Base-by-base conservation (phyloP, 2,888 invertebrate genomes). In the Papilio gigon region DNA sequence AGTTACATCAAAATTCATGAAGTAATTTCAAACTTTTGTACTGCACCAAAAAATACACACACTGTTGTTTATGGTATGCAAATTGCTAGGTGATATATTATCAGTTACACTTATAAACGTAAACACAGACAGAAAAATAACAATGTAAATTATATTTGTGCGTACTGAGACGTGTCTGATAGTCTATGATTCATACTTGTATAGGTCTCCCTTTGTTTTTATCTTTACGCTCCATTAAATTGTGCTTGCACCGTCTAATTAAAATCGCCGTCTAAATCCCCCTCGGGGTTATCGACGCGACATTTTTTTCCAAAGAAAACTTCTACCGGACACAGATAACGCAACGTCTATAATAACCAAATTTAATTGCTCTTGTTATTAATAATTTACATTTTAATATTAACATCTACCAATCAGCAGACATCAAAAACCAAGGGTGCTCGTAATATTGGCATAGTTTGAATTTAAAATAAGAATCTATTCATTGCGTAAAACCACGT, bases 211-310 rank as follows among this genome's bases (percentile, higher is more conserved):
- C 79, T 81, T 79, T 81, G 86, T 87, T 81, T 82, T 84, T 83
- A 80, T 80, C 84, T 85, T 87, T 80, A 83, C 85, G 82, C 83
- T 83, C 86, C 87, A 89, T 89, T 89, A 83, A 84, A 80, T 82
- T 74, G 80, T 76, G 82, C 81, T 80, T 78, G 80, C 77, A 77
- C 76, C 81, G 85, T 85, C 86, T 88, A 88, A 89, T 89, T 89
- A 88, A 86, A 88, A 65, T 56, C 77, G 77, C 77, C 81, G 85
- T 84, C 85, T 87, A 88, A 88, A 88, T 88, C 86, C 85, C 87
- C 86, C 84, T 81, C 77, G 72, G 76, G 75, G 72, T 73, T 78
- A 77, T 76, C 73, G 72, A 78, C 73, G 80, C 81, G 75, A 77
- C 77, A 75, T 79, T 83, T 84, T 84, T 84, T 83, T 77, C 73